A percentile compares a stretch with the other conserved stretches of the same genome.
These are phyloP conservation scores for Hyla sarda DNA, from an alignment of 2,113 vertebrate genomes.

Conservation along the genomic window DNA sequence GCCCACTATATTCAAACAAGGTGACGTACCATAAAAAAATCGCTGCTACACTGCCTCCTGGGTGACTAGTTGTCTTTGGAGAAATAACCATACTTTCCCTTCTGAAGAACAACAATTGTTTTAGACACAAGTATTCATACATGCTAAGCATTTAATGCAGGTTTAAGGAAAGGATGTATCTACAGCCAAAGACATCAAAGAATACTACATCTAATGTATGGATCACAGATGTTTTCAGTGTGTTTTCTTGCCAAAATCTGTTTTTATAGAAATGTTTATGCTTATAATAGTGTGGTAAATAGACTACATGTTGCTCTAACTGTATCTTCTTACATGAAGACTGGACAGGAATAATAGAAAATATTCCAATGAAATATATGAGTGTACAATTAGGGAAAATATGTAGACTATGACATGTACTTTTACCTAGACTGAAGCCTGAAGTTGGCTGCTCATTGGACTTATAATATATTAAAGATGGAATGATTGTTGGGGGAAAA, in stretches of 20 bases:
- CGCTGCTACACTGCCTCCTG: background rate
- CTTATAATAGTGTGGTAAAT: slow-evolving; percentile 41
- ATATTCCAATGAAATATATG: background rate
- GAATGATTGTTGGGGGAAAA: no score
- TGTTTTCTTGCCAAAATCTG: slow-evolving; percentile 37
- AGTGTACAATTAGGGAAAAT: background rate
- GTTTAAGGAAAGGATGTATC: slow-evolving; percentile 18
- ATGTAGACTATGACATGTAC: background rate
- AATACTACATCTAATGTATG: slow-evolving; percentile 20
- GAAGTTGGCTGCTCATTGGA: background rate
- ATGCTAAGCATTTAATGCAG: slow-evolving; percentile 36
- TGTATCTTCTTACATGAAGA: slow-evolving; percentile 32
- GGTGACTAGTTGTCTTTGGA: slow-evolving; percentile 12
- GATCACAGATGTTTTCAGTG: slow-evolving; percentile 51
- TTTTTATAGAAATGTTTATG: slow-evolving; percentile 53
- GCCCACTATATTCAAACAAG: background rate
- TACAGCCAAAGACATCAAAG: slow-evolving; percentile 31
- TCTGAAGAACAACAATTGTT: slow-evolving; percentile 18
- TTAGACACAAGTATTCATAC: slow-evolving; percentile 7
- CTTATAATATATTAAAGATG: no score
- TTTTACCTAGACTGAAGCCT: background rate
- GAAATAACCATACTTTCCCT: background rate
- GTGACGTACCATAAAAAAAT: slow-evolving; percentile 1
- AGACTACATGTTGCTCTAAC: slow-evolving; percentile 23
- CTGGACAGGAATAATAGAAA: background rate